phyloP scores from a whole-genome alignment of 2,113 vertebrate species.

The Caranx ignobilis region DNA sequence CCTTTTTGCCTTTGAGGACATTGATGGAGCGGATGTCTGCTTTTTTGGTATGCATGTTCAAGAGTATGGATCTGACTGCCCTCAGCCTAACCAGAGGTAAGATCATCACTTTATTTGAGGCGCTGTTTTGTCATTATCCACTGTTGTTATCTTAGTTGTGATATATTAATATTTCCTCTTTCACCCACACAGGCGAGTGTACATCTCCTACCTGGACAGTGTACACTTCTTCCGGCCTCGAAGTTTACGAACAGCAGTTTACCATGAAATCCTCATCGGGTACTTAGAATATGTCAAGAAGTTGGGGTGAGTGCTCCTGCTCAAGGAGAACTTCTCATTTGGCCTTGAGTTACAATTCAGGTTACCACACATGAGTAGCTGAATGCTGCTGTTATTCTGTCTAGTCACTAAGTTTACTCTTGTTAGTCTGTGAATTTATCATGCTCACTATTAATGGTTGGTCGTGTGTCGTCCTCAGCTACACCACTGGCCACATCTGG shows the following conservation, averaged over 20 bases:
- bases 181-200: slow-evolving; percentile 89
- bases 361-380: background rate
- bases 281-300: slow-evolving; percentile 98
- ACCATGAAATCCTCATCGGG: slow-evolving; percentile 97
- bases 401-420: background rate
- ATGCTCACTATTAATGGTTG: background rate
- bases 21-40: slow-evolving; percentile 96
- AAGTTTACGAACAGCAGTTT: slow-evolving; percentile 93
- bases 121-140: background rate
- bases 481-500: slow-evolving; percentile 98
- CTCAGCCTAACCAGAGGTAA: slow-evolving; percentile 97
- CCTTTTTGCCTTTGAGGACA: slow-evolving; percentile 98
- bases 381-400: background rate
- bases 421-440: background rate
- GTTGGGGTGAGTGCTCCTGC: slow-evolving; percentile 88
- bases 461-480: slow-evolving; percentile 78
- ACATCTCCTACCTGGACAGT: slow-evolving; percentile 99
- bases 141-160: background rate
- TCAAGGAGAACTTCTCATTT: background rate
- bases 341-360: background rate
- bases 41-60: slow-evolving; percentile 99
- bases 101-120: background rate
- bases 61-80: slow-evolving; percentile 97
- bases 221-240: slow-evolving; percentile 98
- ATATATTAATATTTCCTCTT: slow-evolving; percentile 2